A percentile compares a stretch with the other conserved stretches of the same genome.
Conservation (phyloP, 1,140 invertebrate genomes). For the Fopius arisanus region DNA sequence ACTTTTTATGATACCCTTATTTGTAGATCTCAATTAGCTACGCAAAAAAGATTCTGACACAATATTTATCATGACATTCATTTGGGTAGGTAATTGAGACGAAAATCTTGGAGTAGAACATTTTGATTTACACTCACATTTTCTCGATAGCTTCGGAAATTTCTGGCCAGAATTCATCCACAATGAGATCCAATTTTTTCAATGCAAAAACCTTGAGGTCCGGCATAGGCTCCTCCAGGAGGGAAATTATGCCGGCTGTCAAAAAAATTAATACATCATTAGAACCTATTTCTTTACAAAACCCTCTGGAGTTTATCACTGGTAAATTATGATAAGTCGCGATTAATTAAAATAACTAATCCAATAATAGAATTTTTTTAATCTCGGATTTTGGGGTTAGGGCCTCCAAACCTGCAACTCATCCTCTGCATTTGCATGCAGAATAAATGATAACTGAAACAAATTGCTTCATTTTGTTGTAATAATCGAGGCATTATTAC, state of each 20-base stretch:
- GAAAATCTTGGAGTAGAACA: not conserved
- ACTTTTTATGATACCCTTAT: too few species aligned
- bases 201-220: slow-evolving; percentile 93
- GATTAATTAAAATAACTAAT: not conserved
- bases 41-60: too few species aligned
- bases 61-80: not conserved
- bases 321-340: not conserved
- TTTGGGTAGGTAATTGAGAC: too few species aligned
- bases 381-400: slow-evolving; percentile 16
- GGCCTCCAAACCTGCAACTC: slow-evolving; percentile 17
- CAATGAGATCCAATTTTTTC: slow-evolving; percentile 90
- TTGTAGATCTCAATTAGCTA: too few species aligned
- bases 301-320: not conserved
- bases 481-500: slow-evolving; percentile 40
- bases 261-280: slow-evolving; percentile 40
- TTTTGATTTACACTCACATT: slow-evolving; percentile 72
- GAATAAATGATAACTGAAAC: not conserved
- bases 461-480: not conserved
- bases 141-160: slow-evolving; percentile 98
- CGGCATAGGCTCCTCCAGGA: slow-evolving; percentile 91
- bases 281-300: slow-evolving; percentile 14
- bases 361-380: not conserved
- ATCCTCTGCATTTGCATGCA: slow-evolving; percentile 21
- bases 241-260: slow-evolving; percentile 91
- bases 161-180: slow-evolving; percentile 98